These are phyloP conservation scores for Hecatera dysodea DNA, from an alignment of 2,888 invertebrate species.

Conservation along the genomic window DNA sequence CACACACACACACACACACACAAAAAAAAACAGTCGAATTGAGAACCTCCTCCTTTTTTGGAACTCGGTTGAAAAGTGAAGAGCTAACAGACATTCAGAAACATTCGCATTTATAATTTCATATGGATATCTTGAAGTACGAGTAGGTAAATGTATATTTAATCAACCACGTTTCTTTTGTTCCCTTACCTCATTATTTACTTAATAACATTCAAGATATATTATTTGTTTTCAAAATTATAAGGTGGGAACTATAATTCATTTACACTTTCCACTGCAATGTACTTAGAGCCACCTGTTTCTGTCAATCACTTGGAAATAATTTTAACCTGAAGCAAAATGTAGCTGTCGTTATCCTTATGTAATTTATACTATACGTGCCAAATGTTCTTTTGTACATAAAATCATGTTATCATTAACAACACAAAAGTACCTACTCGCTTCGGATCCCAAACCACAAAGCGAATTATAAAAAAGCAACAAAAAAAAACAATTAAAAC, in stretches of 20 bases:
- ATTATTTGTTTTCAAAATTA: conserved; percentile 47
- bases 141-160: background rate
- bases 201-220: conserved; percentile 23
- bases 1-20: no score
- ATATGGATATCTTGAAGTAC: background rate
- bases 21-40: no score
- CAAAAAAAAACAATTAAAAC: conserved; percentile 79
- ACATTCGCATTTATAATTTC: no score
- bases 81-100: no score
- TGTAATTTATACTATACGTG: conserved; percentile 54
- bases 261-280: conserved; percentile 44
- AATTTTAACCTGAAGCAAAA: conserved; percentile 59
- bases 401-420: conserved; percentile 73
- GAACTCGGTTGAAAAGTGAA: no score
- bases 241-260: conserved; percentile 23
- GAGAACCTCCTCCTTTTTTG: no score
- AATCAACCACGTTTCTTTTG: background rate
- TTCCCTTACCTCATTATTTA: conserved; percentile 4
- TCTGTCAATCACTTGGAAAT: conserved; percentile 57
- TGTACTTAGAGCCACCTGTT: conserved; percentile 57
- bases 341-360: conserved; percentile 37
- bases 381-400: conserved; percentile 70
- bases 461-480: conserved; percentile 58
- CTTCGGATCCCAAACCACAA: conserved; percentile 52
- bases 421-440: conserved; percentile 67